These are phyloP conservation scores for Simalia tracyae DNA, from an alignment of 2,797 vertebrate genomes.

Conservation along the genomic window DNA sequence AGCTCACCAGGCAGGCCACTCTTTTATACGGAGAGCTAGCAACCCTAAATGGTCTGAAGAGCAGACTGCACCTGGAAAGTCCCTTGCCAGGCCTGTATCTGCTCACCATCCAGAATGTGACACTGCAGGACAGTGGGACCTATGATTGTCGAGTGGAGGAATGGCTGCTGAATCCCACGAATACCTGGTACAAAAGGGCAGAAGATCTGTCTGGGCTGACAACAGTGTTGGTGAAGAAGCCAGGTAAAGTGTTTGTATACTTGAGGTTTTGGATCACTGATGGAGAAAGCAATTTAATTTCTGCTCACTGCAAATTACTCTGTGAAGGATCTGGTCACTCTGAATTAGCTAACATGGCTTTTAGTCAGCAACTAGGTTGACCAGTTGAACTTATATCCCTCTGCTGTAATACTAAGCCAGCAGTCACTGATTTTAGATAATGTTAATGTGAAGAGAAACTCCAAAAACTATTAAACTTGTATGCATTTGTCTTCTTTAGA, in stretches of 20 bases:
- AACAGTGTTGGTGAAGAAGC: conserved; percentile 67
- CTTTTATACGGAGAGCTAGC: conserved; percentile 67
- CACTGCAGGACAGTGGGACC: conserved; percentile 84
- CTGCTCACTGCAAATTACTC: background rate
- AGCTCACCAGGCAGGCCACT: conserved; percentile 69
- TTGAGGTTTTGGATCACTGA: background rate
- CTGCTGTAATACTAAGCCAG: background rate
- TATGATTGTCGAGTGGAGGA: conserved; percentile 79
- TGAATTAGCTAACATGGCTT: background rate
- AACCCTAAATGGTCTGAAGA: conserved; percentile 41
- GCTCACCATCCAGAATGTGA: conserved; percentile 86
- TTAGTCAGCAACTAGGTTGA: background rate
- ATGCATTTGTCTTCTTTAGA: background rate
- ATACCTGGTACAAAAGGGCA: conserved; percentile 75
- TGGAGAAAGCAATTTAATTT: background rate
- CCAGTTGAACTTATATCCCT: background rate
- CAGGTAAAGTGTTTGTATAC: conserved; percentile 66
- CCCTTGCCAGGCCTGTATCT: conserved; percentile 68
- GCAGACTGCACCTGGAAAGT: conserved; percentile 73
- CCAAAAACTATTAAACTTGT: background rate
- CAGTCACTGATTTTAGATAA: background rate
- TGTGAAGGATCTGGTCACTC: background rate
- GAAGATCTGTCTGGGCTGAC: conserved; percentile 72
- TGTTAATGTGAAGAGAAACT: background rate
- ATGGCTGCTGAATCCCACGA: conserved; percentile 74